These are phyloP conservation scores for Drosophila silvestris DNA, from an alignment of 2,888 invertebrate species.

Conservation along the genomic window DNA sequence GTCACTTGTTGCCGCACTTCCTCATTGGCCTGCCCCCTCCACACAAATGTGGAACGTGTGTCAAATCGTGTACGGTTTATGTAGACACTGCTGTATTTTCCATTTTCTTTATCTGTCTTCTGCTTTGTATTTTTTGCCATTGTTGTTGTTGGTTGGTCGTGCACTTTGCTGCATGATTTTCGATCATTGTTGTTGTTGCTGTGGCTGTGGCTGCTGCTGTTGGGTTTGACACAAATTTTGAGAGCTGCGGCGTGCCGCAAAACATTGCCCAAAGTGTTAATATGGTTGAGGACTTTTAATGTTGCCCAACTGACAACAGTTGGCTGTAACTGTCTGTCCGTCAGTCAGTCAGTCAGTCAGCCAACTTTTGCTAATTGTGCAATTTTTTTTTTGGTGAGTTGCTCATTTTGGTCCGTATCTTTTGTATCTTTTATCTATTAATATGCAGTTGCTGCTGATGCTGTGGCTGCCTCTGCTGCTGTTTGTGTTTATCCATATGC, in stretches of 20 bases:
- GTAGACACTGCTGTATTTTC: conserved; percentile 41
- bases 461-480: conserved; percentile 10
- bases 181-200: conserved; percentile 50
- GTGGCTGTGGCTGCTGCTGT: conserved; percentile 33
- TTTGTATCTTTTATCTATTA: conserved; percentile 29
- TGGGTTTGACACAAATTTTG: conserved; percentile 73
- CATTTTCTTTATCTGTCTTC: conserved; percentile 5
- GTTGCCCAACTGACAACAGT: conserved; percentile 64
- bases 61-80: conserved; percentile 53
- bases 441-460: conserved; percentile 28
- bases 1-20: conserved; percentile 61
- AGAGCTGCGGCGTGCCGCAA: conserved; percentile 72
- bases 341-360: conserved; percentile 13
- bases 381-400: conserved; percentile 66
- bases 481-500: conserved; percentile 41
- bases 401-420: conserved; percentile 52
- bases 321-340: conserved; percentile 35
- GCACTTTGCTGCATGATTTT: conserved; percentile 68
- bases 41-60: conserved; percentile 40
- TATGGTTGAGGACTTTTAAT: conserved; percentile 80
- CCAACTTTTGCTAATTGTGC: conserved; percentile 73
- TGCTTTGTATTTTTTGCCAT: conserved; percentile 17
- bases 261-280: conserved; percentile 77
- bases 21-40: conserved; percentile 56
- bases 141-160: conserved; percentile 44